These are phyloP conservation scores for Phymastichus coffea DNA, from an alignment of 1,140 invertebrate genomes.

Conservation along the genomic window DNA sequence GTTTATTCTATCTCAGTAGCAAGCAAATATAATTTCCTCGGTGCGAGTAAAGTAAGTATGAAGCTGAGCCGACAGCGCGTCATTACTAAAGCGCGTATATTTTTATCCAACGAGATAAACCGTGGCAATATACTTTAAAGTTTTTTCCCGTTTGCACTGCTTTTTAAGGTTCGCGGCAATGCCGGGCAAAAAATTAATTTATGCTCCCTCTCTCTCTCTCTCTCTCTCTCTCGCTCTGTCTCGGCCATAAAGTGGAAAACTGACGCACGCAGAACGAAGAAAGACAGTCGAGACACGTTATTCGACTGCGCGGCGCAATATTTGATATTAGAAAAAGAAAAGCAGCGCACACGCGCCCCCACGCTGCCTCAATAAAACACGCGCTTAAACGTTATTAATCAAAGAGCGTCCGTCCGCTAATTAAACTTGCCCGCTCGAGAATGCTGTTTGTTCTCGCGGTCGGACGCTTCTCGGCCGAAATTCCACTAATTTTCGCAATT, in stretches of 20 bases:
- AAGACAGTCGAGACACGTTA: neutral
- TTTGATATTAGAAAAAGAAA: neutral
- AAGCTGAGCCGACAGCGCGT: too few species aligned
- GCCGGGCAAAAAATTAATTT: neutral
- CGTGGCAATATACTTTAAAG: neutral
- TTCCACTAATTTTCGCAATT: neutral
- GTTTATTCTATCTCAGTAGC: too few species aligned
- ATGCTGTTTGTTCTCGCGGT: neutral
- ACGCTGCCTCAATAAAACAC: neutral
- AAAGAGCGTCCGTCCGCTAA: neutral
- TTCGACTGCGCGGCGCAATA: neutral
- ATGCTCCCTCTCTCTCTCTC: too few species aligned
- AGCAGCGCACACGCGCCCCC: too few species aligned
- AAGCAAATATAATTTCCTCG: too few species aligned
- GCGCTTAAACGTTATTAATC: slow-evolving; percentile 1
- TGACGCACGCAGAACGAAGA: neutral
- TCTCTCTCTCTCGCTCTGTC: too few species aligned
- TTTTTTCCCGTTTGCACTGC: neutral
- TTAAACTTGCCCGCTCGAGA: neutral
- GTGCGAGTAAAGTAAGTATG: too few species aligned
- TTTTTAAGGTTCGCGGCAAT: neutral
- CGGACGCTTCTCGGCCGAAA: too few species aligned
- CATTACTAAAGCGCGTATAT: neutral
- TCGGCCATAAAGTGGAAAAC: neutral
- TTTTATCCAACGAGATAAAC: neutral